A percentile compares a stretch with the other conserved stretches of the same genome.
Conservation (phyloP, 2,888 invertebrate species). For the Chrysina gloriosa region DNA sequence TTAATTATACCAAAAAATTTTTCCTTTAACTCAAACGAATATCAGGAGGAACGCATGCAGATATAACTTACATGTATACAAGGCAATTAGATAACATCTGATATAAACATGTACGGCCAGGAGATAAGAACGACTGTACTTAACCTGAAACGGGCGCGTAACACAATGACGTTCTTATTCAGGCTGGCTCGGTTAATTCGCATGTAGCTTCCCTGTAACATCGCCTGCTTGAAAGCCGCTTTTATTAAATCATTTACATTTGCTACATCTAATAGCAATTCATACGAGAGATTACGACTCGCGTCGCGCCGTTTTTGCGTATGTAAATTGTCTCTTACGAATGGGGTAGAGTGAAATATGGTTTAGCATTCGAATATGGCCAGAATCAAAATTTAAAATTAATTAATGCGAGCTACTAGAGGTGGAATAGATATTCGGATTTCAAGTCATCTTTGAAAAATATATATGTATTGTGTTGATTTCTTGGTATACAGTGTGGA, state of each 20-base stretch:
- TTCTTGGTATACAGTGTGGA: no score
- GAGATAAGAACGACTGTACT: background rate
- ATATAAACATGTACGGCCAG: background rate
- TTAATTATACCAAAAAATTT: no score
- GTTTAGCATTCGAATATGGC: no score
- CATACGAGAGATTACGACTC: background rate
- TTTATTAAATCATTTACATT: conserved; percentile 27
- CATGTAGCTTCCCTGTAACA: background rate
- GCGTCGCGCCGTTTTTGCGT: background rate
- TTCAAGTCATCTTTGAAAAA: no score
- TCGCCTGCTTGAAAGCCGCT: background rate
- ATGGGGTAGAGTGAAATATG: no score
- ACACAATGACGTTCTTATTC: background rate
- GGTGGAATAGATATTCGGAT: no score
- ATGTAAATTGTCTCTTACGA: conserved; percentile 11
- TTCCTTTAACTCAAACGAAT: background rate
- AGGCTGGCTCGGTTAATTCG: background rate
- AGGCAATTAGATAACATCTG: conserved; percentile 2
- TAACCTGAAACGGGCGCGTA: background rate
- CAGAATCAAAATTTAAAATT: no score
- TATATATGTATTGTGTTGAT: no score
- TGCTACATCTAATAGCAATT: conserved; percentile 9
- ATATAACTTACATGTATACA: background rate
- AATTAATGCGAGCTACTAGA: no score
- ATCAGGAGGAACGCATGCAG: background rate